phyloP scores from a whole-genome alignment of 1,140 invertebrate genomes.

The Heliconius congener region DNA sequence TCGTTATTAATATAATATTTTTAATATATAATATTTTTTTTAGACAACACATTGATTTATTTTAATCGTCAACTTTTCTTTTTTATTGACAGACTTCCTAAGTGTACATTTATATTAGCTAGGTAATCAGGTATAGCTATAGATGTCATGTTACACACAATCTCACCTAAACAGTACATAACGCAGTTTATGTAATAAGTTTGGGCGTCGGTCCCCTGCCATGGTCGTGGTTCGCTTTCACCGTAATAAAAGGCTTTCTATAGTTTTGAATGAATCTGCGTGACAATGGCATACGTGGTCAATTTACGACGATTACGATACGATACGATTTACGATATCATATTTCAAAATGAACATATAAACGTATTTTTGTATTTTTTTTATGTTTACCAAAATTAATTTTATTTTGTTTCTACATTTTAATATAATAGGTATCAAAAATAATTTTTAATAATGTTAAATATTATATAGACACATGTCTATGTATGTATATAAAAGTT shows the following conservation, averaged over 20 bases:
- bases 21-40: no score
- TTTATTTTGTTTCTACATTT: not conserved
- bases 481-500: not conserved
- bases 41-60: no score
- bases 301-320: not conserved
- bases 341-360: not conserved
- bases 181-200: constrained; percentile 59
- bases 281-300: constrained; percentile 33
- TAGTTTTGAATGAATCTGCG: constrained; percentile 49
- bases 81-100: not conserved
- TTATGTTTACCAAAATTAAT: no score
- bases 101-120: not conserved
- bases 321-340: not conserved
- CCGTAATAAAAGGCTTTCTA: constrained; percentile 67
- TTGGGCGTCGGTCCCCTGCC: constrained; percentile 52
- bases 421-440: not conserved
- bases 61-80: no score
- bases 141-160: constrained; percentile 19
- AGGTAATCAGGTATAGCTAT: not conserved
- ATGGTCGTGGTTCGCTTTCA: constrained; percentile 64
- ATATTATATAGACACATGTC: not conserved
- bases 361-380: not conserved
- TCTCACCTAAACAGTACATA: constrained; percentile 61
- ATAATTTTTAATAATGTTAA: no score
- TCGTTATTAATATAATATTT: no score